Percentiles rank a stretch among this genome's conserved stretches.
These are phyloP conservation scores for Exocentrus adspersus DNA, from an alignment of 2,888 invertebrate genomes.

Conservation along the genomic window DNA sequence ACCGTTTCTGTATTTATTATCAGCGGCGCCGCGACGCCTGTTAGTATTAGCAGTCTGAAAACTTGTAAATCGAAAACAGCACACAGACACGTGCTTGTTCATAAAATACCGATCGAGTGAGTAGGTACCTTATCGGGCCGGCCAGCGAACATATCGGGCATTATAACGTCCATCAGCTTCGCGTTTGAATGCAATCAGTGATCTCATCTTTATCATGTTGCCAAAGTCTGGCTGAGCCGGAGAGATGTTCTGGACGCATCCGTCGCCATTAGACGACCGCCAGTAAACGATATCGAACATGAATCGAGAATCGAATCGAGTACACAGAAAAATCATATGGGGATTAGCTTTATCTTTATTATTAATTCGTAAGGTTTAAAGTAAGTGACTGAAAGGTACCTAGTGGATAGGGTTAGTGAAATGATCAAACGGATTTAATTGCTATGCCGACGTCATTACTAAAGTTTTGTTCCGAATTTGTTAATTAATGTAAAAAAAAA, in stretches of 20 bases:
- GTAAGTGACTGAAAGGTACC: too few relatives aligned
- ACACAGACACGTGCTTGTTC: conserved; percentile 48
- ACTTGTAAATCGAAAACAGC: conserved; percentile 43
- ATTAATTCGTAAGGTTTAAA: neutral
- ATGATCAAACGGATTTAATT: too few relatives aligned
- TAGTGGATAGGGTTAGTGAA: too few relatives aligned
- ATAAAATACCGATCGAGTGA: conserved; percentile 57
- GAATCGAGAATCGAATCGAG: conserved; percentile 34
- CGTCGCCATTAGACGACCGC: conserved; percentile 41
- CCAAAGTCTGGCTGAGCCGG: conserved; percentile 36
- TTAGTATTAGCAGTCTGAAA: conserved; percentile 27
- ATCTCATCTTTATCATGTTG: conserved; percentile 49
- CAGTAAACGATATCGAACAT: conserved; percentile 39
- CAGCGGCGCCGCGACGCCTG: conserved; percentile 10
- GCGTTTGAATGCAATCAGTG: conserved; percentile 59
- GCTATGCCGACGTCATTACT: too few relatives aligned
- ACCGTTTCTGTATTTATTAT: neutral
- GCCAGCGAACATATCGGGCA: conserved; percentile 57
- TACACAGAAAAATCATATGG: conserved; percentile 7
- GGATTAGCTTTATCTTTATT: conserved; percentile 11
- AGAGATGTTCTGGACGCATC: conserved; percentile 44
- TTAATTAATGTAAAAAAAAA: too few relatives aligned
- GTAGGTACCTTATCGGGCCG: conserved; percentile 51
- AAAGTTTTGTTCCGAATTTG: too few relatives aligned
- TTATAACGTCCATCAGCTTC: conserved; percentile 60